These are phyloP conservation scores for Drosophila sp. DNA, from an alignment of 1,140 invertebrate genomes.

Conservation along the genomic window DNA sequence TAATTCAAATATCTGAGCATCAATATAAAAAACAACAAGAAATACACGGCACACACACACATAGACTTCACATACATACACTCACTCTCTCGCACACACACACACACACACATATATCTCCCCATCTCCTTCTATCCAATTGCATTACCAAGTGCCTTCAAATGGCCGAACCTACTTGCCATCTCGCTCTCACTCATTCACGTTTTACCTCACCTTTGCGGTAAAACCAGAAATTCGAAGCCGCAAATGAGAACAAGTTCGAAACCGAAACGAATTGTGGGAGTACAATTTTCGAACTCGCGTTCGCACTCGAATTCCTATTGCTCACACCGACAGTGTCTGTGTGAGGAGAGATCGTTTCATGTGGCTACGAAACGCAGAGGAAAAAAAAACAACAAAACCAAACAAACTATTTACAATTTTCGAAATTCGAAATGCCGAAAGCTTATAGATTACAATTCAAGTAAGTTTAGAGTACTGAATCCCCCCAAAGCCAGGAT, in stretches of 20 bases:
- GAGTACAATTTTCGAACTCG: conserved; percentile 36
- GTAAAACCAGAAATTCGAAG: conserved; percentile 62
- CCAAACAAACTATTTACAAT: conserved; percentile 13
- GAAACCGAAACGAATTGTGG: conserved; percentile 30
- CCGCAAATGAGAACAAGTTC: conserved; percentile 55
- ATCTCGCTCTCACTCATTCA: conserved; percentile 43
- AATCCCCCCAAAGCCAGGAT: not conserved
- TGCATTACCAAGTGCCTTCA: conserved; percentile 72
- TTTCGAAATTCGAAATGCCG: conserved; percentile 37
- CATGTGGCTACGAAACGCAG: not conserved
- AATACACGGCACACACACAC: conserved; percentile 36
- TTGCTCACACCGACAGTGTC: conserved; percentile 63
- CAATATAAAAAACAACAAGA: conserved; percentile 75
- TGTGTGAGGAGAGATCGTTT: conserved; percentile 43
- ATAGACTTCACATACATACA: conserved; percentile 15
- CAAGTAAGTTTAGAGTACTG: not conserved
- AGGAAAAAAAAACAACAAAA: not conserved
- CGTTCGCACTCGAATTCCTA: conserved; percentile 57
- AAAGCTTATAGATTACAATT: conserved; percentile 12
- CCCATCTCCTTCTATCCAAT: conserved; percentile 67
- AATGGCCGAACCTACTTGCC: conserved; percentile 37
- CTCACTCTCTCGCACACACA: conserved; percentile 26
- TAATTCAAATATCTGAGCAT: conserved; percentile 83
- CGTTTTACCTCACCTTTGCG: conserved; percentile 58
- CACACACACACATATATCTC: conserved; percentile 36